Evolutionary conservation across 1,140 invertebrate species (phyloP).

Genomic region (Drosophila nikananu): DNA sequence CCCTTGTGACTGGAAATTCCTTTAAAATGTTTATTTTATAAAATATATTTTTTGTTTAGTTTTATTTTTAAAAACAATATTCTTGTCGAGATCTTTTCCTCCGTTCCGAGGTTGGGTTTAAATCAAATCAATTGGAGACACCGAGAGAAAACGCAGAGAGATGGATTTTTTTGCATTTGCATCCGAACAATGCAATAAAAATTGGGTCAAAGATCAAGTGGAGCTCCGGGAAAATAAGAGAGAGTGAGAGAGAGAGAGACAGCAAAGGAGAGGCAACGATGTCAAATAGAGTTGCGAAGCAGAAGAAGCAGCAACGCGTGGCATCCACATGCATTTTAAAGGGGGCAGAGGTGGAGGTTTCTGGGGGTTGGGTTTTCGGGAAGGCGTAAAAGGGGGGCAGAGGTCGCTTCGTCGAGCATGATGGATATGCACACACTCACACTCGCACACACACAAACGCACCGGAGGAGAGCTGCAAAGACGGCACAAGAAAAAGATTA

Average conservation of each 20-base stretch:
- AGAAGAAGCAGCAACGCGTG: constrained; percentile 75
- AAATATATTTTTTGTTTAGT: no score
- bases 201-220: constrained; percentile 85
- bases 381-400: constrained; percentile 33
- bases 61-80: no score
- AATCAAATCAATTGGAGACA: constrained; percentile 70
- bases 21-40: no score
- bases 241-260: constrained; percentile 10
- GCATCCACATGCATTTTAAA: constrained; percentile 63
- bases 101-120: constrained; percentile 34
- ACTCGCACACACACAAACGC: not conserved
- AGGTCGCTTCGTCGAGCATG: constrained; percentile 72
- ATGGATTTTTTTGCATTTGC: constrained; percentile 58
- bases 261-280: constrained; percentile 43
- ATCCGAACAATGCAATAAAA: constrained; percentile 78
- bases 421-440: constrained; percentile 70
- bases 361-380: constrained; percentile 4
- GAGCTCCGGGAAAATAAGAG: constrained; percentile 63
- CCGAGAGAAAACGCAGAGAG: constrained; percentile 34
- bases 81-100: no score
- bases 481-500: constrained; percentile 73
- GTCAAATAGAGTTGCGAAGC: constrained; percentile 74
- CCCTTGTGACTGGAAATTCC: no score
- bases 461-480: constrained; percentile 19
- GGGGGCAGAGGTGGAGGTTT: constrained; percentile 4